Evolutionary conservation across 1,140 invertebrate genomes (phyloP), one percentile per base, ranked within the genome.

Genomic region (Saccostrea cuccullata): DNA sequence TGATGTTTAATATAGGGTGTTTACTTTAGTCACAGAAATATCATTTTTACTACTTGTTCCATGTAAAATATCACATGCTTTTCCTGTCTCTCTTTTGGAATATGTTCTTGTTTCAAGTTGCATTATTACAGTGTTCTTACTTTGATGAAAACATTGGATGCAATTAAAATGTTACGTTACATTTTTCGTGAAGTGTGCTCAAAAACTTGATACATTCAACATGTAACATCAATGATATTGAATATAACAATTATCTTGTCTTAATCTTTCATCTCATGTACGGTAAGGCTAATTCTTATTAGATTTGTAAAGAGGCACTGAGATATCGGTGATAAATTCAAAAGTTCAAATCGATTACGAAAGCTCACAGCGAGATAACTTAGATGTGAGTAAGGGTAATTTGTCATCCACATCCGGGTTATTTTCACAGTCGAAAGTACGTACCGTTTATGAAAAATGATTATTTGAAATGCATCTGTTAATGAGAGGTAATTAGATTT

Each of bases 151-250:
- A 36, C 36, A 26, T 77, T 9, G 13, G 30, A 36, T 77, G 23
- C 70, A 77, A 77, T 77, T 77, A 77, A 77, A 77, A 30, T 77
- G 70, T 77, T 36, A 36, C 70, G 70, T 30, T 77, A 77, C 70
- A 77, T 77, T 77, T 77, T 77, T 30, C 70, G 13, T 77, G 36
- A 15, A 36, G 13, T 13, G 3, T 26, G 26, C 26, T 77, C 23
- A 77, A 77, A 36, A 77, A 77, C 70, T 77, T 77, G 70, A 77
- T 36, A 77, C 23, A 36, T 67, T 67, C 60, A 67, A n/a, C 60
- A 67, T 67, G 60, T 30, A 15, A 26, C 70, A 40, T 30, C 70
- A 26, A 26, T 77, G 26, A 36, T 36, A 30, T 26, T 77, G 13
- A 11, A 77, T 77, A 26, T 77, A 30, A 30, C 70, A 30, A 77